Evolutionary conservation across 2,888 invertebrate species (phyloP), one percentile per base, ranked within the genome.

Genomic region (Drosophila pegasa): DNA sequence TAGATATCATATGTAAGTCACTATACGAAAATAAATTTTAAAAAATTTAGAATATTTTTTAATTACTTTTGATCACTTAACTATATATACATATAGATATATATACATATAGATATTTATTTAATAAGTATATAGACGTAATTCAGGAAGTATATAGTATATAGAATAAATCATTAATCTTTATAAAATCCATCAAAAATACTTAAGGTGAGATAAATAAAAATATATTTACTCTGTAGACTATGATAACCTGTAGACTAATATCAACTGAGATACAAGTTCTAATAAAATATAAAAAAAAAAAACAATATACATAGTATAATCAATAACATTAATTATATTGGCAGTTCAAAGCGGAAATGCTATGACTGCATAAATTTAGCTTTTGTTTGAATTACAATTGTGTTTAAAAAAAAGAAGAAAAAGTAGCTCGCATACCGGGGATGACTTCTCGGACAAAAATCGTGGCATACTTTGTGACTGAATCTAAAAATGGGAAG

Each of bases 341-440:
- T 22, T 14, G 8, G 12, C n/a, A 7, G 2, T 14, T 41, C 3
- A 14, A 41, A 41, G 14, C 8, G 14, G 8, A 6, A 27, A 16
- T 4, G 1, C 9, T 45, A 16, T 6, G 16, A 10, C 16, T 27
- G 22, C 9, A 25, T 16, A 16, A 1, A 7, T 29, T 27, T 12
- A 1, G 6, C 10, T 12, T 27, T 45, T 16, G 6, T 27, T 45
- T 0, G 12, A 27, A 16, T 27, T 0, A 10, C 2, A 45, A 27
- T 27, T 27, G 2, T 16, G 1, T 27, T 22, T 2, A 16, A 29
- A 29, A 29, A 18, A 2, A 16, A 45, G 1, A n/a, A 25, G 16
- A 45, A 45, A 29, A 29, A 45, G 27, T 45, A 45, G 45, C 45
- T 45, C 45, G 27, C 29, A 45, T 45, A 45, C 45, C 16, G 27